Base-by-base conservation (phyloP, 2,888 invertebrate species). In the Heteromyza rotundicornis region DNA sequence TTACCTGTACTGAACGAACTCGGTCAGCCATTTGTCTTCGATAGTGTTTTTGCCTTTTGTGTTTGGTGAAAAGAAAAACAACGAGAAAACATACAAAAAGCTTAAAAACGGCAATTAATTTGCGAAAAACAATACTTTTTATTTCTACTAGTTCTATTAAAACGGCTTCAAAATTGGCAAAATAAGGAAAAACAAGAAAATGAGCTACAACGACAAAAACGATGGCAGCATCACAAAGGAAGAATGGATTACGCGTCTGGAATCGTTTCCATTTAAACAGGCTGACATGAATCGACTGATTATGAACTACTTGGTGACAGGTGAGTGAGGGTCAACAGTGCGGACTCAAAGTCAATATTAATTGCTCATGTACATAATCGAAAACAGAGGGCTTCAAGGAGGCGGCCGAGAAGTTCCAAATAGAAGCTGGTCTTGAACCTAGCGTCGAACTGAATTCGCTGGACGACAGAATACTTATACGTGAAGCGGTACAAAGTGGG, bases 261-360 rank as follows among this genome's bases (percentile, higher is more conserved):
- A 81, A 63, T 80, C 81, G 65, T 84, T 90, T 69, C 93, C 94
- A 73, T 90, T 96, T 71, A 94, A 94, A 59, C 87, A 96, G 72
- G 90, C 92, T 47, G 94, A 95, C 75, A 96, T 98, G 94, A 98
- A 98, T 84, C 93, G 94, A 83, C 87, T 98, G 68, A 96, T 98
- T 70, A 98, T 98, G 97, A 97, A 98, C 85, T 98, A 98, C 84
- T 87, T 98, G 76, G 96, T 98, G 49, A 97, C 96, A 85, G 96
- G 96, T 95, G 84, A 64, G 67, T 51, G 19, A 3, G 14, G 17
- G 23, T 19, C 2, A 20, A 22, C 0, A 19, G 27, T 44, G 10
- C 40, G 19, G 10, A 32, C 17, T 27, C 12, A 23, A n/a, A 32
- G 2, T 17, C 24, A 27, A 22, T 27, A 27, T 27, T 27, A 7